Evolutionary conservation across 2,113 vertebrate species (phyloP).

Genomic region (Chamaea fasciata): DNA sequence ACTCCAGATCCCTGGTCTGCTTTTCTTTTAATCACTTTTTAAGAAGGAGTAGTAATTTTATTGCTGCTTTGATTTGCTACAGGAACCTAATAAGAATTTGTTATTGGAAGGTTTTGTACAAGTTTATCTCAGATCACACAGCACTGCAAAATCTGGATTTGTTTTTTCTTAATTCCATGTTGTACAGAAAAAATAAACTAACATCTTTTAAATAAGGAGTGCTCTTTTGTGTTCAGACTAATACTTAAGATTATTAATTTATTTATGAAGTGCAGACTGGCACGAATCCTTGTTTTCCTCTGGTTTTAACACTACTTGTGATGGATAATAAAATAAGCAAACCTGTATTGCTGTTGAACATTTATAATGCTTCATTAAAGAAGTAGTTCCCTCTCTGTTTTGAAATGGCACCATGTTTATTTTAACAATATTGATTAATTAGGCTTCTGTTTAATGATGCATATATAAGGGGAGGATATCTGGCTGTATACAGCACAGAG

Average conservation of each 20-base stretch:
- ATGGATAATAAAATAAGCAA: not conserved
- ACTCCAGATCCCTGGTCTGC: not conserved
- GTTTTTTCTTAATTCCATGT: not conserved
- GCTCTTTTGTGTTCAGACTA: not conserved
- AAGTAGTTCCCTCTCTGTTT: not conserved
- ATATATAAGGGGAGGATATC: not conserved
- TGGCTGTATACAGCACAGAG: not conserved
- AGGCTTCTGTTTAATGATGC: conserved; percentile 15
- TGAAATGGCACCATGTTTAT: not conserved
- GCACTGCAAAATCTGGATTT: not conserved
- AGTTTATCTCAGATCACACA: not conserved
- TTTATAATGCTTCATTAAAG: conserved; percentile 24
- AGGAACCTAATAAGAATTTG: not conserved
- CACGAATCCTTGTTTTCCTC: not conserved
- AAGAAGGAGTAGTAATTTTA: not conserved
- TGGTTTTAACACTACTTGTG: not conserved
- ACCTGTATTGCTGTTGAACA: not conserved
- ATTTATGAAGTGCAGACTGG: not conserved
- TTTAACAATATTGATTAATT: conserved; percentile 37
- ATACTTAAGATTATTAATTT: not conserved
- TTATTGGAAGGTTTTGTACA: not conserved
- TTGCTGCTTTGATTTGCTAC: not conserved
- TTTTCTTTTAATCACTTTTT: not conserved
- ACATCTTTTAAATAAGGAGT: not conserved
- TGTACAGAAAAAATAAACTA: not conserved